Evolutionary conservation across 23 tunicate genomes (phyloP), one percentile per base, ranked within the genome.

Genomic region (Oikopleura vanhoeffeni): DNA sequence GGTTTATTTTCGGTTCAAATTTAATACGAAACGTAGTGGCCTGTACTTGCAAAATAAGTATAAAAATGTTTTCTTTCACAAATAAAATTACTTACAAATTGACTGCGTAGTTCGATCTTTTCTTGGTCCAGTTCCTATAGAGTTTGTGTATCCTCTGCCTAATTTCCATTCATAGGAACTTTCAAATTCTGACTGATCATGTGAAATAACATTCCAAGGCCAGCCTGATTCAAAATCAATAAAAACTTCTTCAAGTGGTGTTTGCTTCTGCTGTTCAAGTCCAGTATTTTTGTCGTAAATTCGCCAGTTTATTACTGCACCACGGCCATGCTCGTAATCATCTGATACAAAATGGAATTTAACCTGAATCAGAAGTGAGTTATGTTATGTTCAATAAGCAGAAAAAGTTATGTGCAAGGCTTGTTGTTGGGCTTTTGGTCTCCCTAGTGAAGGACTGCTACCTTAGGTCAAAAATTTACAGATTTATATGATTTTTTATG

Each of bases 51-150:
- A n/a, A n/a, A n/a, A n/a, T n/a, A n/a, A n/a, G n/a, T n/a, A n/a
- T n/a, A n/a, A n/a, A n/a, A n/a, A n/a, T n/a, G n/a, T n/a, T n/a
- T n/a, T n/a, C n/a, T n/a, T n/a, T n/a, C n/a, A n/a, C n/a, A n/a
- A n/a, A n/a, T n/a, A n/a, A n/a, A n/a, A n/a, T n/a, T n/a, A n/a
- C n/a, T n/a, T n/a, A n/a, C n/a, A n/a, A n/a, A n/a, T n/a, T n/a
- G 60, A 49, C 60, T 8, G 8, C 18, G 60, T 49, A 8, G 60
- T 49, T 8, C 60, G 60, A 49, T 49, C 60, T 49, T 18, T 8
- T 49, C 60, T 49, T 49, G 60, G 60, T 49, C 60, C 60, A 49
- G 60, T 49, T 49, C 60, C 60, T 49, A 49, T 49, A 49, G 60
- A 49, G 18, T 8, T 49, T 8, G 60, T 49, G 18, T 49, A 49